These are phyloP conservation scores for Botia almorhae DNA, from an alignment of 2,797 vertebrate species.

Conservation along the genomic window DNA sequence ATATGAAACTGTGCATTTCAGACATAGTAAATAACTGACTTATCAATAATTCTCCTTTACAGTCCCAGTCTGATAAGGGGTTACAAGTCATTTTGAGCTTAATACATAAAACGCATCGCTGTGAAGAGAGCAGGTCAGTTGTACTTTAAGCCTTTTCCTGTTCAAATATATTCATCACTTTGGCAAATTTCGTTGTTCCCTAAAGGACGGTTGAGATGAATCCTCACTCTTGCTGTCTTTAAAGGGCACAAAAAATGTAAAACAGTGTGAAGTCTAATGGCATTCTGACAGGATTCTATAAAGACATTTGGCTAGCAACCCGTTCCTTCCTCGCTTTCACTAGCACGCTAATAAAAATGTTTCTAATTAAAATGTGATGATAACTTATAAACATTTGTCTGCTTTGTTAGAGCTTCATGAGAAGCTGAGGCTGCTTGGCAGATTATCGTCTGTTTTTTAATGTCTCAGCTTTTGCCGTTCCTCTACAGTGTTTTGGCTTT, in stretches of 20 bases:
- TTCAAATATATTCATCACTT: background rate
- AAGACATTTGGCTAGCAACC: background rate
- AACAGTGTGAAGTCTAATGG: constrained; percentile 15
- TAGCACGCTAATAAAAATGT: constrained; percentile 43
- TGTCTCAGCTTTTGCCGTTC: constrained; percentile 37
- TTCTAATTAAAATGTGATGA: constrained; percentile 64
- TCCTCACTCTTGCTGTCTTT: constrained; percentile 10
- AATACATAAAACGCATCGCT: constrained; percentile 12
- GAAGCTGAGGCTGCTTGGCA: constrained; percentile 47
- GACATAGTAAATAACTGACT: constrained; percentile 47
- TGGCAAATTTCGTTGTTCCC: background rate
- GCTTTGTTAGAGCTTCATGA: constrained; percentile 61
- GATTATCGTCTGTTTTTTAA: constrained; percentile 57
- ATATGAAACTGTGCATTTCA: constrained; percentile 29
- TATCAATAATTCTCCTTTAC: constrained; percentile 34
- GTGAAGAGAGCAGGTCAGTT: constrained; percentile 7
- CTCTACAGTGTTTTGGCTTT: constrained; percentile 15
- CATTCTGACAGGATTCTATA: background rate
- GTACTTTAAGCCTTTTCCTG: background rate
- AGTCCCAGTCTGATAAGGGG: constrained; percentile 7
- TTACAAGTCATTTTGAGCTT: constrained; percentile 8
- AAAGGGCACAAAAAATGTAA: constrained; percentile 17
- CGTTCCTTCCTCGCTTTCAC: constrained; percentile 26
- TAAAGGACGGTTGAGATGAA: constrained; percentile 10
- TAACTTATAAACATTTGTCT: constrained; percentile 57